Base-by-base conservation (phyloP, 2,888 invertebrate species). In the Lasioglossum calceatum region DNA sequence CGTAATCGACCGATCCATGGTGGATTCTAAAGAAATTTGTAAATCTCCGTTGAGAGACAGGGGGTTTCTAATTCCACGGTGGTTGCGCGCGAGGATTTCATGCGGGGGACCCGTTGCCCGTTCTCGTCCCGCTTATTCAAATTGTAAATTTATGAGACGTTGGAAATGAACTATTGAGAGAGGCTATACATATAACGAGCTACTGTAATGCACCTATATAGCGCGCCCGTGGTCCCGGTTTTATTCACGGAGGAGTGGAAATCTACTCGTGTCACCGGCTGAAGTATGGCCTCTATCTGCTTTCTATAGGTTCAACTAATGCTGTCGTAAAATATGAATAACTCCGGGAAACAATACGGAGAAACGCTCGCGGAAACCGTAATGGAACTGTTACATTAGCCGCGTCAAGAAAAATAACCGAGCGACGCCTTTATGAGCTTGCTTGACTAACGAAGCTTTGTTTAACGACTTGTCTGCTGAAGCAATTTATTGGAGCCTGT, bases 161-260 rank as follows among this genome's bases (percentile, higher is more conserved):
- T 86, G 77, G 70, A 82, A 86, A 82, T 77, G 85, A 85, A 86
- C 86, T 86, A 85, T 85, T 77, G 82, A 85, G 85, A 79, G 67
- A 72, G 71, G 77, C 27, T 73, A 76, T 73, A 82, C 77, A 47
- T 82, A 79, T 79, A 85, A 87, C 85, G 80, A 87, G 85, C 76
- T n/a, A 82, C 79, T 82, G 79, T 86, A 83, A 87, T 74, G 77
- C 77, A 79, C 64, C 85, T 71, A 82, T 74, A 23, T 23, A 54
- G 23, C 16, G 23, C 16, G 44, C 19, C 32, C 54, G 75, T 44
- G 85, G 58, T 75, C n/a, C 77, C 72, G 86, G 77, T 83, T 87
- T 78, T 80, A 81, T 87, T 87, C 87, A 58, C 71, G 82, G 50
- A 72, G 44, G 71, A 83, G 80, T 86, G 87, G 80, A 83, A 87